Conservation (phyloP, 2,888 invertebrate species). For the Hirtodrosophila confusa region DNA sequence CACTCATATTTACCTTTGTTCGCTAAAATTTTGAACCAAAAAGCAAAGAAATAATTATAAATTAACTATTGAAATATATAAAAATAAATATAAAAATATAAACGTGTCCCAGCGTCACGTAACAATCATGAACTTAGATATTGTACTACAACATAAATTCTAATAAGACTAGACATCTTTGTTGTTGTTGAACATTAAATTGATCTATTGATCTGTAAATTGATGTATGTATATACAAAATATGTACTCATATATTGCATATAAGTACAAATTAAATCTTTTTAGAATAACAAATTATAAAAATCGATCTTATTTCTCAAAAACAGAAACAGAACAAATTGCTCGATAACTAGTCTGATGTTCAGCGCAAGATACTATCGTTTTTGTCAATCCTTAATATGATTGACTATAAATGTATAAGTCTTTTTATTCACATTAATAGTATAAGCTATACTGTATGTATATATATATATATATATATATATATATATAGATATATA, state of each 20-base stretch:
- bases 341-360: constrained; percentile 24
- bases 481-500: constrained; percentile 36
- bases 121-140: constrained; percentile 2
- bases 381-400: constrained; percentile 39
- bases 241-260: too few relatives aligned
- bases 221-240: neutral
- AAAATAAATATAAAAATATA: constrained; percentile 3
- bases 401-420: constrained; percentile 65
- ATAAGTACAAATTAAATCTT: neutral
- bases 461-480: constrained; percentile 43
- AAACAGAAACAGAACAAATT: neutral
- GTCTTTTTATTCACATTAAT: constrained; percentile 73
- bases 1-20: constrained; percentile 68
- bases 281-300: neutral
- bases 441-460: constrained; percentile 47
- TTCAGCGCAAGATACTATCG: constrained; percentile 49
- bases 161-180: constrained; percentile 29
- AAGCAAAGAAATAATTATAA: constrained; percentile 27
- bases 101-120: constrained; percentile 5
- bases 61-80: constrained; percentile 11
- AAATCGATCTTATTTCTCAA: neutral
- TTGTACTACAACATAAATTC: constrained; percentile 9
- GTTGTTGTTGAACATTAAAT: neutral
- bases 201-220: neutral
- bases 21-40: constrained; percentile 24